A percentile compares a stretch with the other conserved stretches of the same genome.
These are phyloP conservation scores for Collichthys lucidus DNA, from an alignment of 2,113 vertebrate species.

Conservation along the genomic window DNA sequence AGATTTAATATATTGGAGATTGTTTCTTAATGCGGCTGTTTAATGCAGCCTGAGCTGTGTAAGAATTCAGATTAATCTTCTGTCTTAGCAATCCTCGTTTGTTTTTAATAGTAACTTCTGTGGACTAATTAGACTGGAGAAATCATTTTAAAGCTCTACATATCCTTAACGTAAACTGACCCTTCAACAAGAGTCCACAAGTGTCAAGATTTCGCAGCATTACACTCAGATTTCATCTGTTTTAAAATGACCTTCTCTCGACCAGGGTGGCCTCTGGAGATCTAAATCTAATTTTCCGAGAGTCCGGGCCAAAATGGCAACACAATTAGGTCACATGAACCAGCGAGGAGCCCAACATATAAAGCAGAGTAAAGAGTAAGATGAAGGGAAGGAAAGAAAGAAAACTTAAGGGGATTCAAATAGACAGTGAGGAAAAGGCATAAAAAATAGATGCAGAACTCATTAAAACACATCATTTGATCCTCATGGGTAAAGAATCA, in stretches of 20 bases:
- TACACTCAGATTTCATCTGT: neutral
- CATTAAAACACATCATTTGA: neutral
- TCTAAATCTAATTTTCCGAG: slow-evolving; percentile 24
- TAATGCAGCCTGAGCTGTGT: neutral
- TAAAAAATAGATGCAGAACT: neutral
- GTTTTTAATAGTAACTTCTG: neutral
- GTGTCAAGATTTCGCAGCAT: neutral
- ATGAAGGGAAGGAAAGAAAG: too few relatives aligned
- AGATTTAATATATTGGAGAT: neutral
- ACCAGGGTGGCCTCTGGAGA: slow-evolving; percentile 16
- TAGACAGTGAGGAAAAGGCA: too few relatives aligned
- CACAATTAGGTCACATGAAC: neutral
- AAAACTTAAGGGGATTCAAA: neutral
- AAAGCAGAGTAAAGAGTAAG: neutral
- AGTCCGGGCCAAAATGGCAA: slow-evolving; percentile 8
- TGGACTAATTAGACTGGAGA: neutral
- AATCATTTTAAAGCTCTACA: neutral
- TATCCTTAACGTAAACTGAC: neutral
- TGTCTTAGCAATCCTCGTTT: neutral
- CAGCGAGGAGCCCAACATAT: neutral
- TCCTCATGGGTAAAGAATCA: neutral
- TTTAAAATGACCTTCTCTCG: slow-evolving; percentile 13
- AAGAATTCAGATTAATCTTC: neutral
- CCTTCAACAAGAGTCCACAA: neutral
- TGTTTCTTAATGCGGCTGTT: too few relatives aligned